Percentiles rank a stretch among this genome's conserved stretches.
Evolutionary conservation across 2,113 vertebrate genomes (phyloP).

Genomic region (Protobothrops flavoviridis): DNA sequence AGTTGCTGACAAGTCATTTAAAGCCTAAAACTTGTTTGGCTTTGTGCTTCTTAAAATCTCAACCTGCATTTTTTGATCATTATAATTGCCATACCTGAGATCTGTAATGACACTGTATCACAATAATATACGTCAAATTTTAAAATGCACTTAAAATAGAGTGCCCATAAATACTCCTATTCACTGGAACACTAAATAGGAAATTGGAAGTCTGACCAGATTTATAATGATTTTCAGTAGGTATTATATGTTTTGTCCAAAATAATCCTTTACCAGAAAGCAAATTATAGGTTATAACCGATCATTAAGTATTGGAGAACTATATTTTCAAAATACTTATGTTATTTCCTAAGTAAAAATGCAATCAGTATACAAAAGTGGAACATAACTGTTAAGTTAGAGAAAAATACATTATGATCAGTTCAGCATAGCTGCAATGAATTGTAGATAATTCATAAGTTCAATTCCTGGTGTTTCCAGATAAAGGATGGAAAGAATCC

Average conservation of each 20-base stretch:
- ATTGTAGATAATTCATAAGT: neutral
- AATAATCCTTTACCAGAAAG: neutral
- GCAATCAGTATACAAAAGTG: slow-evolving; percentile 14
- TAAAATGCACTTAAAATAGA: neutral
- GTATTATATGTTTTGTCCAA: too few species aligned
- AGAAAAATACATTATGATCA: slow-evolving; percentile 37
- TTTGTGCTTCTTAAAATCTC: neutral
- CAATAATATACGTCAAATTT: neutral
- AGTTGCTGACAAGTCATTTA: neutral
- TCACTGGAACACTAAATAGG: neutral
- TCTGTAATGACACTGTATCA: neutral
- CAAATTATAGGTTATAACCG: neutral
- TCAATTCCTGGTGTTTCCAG: neutral
- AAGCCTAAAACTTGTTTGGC: neutral
- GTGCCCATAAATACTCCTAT: neutral
- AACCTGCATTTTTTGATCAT: neutral
- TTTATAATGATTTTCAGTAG: neutral
- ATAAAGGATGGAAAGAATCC: neutral
- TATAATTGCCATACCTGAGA: neutral
- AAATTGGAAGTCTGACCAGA: neutral
- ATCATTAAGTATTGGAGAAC: slow-evolving; percentile 3
- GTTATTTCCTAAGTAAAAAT: slow-evolving; percentile 33
- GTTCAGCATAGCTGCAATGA: neutral
- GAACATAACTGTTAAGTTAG: slow-evolving; percentile 48
- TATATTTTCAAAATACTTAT: neutral